Evolutionary conservation across 2,888 invertebrate species (phyloP).

Genomic region (Dicycla oo): DNA sequence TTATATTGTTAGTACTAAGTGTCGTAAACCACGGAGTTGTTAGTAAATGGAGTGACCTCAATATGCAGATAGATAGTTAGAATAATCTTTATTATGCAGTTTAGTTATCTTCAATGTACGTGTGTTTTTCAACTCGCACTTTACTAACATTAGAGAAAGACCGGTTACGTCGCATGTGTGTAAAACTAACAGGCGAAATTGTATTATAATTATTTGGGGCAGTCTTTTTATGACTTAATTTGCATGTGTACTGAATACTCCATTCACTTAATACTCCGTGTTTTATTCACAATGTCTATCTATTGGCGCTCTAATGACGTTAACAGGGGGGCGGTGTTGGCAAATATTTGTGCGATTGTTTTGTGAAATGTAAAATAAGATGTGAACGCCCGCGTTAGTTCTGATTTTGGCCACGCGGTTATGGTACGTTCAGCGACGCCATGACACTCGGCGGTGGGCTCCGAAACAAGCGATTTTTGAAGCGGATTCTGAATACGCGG

Average conservation of each 20-base stretch:
- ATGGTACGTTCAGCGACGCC: neutral
- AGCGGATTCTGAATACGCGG: conserved; percentile 29
- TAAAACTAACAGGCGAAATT: no score
- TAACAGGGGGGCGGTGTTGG: neutral
- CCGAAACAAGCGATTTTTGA: conserved; percentile 40
- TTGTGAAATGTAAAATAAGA: neutral
- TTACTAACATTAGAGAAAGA: neutral
- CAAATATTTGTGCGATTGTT: neutral
- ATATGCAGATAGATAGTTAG: neutral
- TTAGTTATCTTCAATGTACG: no score
- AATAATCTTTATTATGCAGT: neutral
- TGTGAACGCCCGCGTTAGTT: neutral
- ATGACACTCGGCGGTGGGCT: conserved; percentile 9
- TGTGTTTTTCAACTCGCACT: neutral
- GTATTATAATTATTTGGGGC: no score
- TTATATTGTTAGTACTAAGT: conserved; percentile 7
- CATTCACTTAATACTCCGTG: conserved; percentile 25
- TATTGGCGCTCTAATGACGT: neutral
- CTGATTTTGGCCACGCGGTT: neutral
- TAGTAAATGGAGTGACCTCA: conserved; percentile 30
- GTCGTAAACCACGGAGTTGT: conserved; percentile 14
- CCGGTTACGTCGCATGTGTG: neutral
- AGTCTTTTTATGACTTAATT: no score
- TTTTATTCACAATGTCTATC: conserved; percentile 8
- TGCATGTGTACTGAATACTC: neutral